Conservation (phyloP, 1,140 invertebrate genomes). For the Musca domestica region DNA sequence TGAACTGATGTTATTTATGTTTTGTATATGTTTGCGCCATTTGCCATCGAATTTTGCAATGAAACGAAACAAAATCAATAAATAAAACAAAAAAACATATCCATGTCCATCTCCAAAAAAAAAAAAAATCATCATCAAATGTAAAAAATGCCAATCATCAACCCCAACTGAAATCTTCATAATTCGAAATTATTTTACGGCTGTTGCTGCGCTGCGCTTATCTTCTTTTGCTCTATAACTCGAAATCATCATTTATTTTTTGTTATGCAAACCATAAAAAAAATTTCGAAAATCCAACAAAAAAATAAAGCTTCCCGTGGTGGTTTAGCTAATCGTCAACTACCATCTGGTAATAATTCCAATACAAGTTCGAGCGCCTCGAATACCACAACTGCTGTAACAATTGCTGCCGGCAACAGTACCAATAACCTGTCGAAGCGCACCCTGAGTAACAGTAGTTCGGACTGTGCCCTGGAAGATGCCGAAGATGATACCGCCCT, state of each 20-base stretch:
- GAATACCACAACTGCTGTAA: constrained; percentile 26
- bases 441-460: constrained; percentile 44
- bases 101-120: too few species aligned
- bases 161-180: too few species aligned
- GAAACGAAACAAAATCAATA: too few species aligned
- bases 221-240: not conserved
- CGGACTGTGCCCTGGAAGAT: constrained; percentile 46
- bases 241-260: constrained; percentile 1
- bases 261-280: not conserved
- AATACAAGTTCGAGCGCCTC: constrained; percentile 25
- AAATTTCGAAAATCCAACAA: constrained; percentile 10
- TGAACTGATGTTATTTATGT: too few species aligned
- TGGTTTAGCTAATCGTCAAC: constrained; percentile 60
- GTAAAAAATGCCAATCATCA: too few species aligned
- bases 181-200: not conserved
- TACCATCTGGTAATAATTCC: constrained; percentile 55
- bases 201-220: not conserved
- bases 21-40: too few species aligned
- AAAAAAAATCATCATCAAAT: too few species aligned
- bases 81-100: too few species aligned
- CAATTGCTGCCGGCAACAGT: constrained; percentile 20
- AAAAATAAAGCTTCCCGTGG: constrained; percentile 59
- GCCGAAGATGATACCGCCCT: constrained; percentile 33
- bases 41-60: too few species aligned
- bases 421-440: constrained; percentile 29